phyloP scores from a whole-genome alignment of 2,797 vertebrate species.

The Falco peregrinus region DNA sequence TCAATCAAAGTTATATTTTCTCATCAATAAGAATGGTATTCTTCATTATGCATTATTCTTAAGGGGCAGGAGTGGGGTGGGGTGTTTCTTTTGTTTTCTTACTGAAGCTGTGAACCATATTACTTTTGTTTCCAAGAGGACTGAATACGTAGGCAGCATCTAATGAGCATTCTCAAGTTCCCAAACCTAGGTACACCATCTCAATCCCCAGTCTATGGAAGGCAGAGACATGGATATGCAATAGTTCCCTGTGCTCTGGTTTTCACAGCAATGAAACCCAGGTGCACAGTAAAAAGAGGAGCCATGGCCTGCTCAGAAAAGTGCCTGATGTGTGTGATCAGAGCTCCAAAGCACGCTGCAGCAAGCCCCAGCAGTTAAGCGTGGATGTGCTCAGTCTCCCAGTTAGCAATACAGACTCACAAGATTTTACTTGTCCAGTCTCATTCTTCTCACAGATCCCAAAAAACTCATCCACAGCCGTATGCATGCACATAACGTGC shows the following conservation, averaged over 20 bases:
- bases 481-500: neutral
- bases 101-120: neutral
- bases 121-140: neutral
- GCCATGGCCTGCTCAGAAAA: neutral
- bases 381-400: neutral
- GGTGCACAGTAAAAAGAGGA: neutral
- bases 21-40: neutral
- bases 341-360: neutral
- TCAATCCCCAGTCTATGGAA: neutral
- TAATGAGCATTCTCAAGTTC: neutral
- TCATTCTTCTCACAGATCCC: neutral
- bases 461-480: neutral
- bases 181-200: neutral
- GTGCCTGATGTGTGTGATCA: neutral
- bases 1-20: neutral
- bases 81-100: neutral
- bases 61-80: neutral
- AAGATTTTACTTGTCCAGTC: neutral
- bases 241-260: neutral
- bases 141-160: neutral
- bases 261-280: neutral
- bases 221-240: neutral
- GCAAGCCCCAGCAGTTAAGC: neutral
- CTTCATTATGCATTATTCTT: neutral
- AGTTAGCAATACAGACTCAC: neutral